Conservation (phyloP, 1,140 invertebrate genomes). For the Ruditapes philippinarum region DNA sequence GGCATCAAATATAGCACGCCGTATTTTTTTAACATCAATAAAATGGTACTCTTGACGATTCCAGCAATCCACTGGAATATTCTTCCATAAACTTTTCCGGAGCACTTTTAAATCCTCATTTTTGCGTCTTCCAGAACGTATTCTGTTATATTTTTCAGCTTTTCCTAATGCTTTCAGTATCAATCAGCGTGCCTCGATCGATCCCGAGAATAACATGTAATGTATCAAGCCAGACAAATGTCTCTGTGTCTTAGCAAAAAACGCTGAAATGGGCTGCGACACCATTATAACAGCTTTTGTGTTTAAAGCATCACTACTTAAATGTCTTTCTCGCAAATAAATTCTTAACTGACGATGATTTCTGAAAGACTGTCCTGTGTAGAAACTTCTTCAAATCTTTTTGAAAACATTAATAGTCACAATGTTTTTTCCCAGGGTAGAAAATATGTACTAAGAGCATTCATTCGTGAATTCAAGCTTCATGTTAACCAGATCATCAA, state of each 20-base stretch:
- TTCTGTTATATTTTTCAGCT: too few relatives aligned
- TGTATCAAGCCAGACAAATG: constrained; percentile 20
- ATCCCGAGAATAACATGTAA: neutral
- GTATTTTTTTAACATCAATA: too few relatives aligned
- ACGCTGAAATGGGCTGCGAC: neutral
- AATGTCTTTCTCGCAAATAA: constrained; percentile 15
- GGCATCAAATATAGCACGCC: too few relatives aligned
- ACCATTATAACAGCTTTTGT: constrained; percentile 26
- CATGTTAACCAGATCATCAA: neutral
- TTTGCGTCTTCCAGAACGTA: too few relatives aligned
- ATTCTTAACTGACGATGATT: neutral
- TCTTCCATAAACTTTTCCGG: too few relatives aligned
- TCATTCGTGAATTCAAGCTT: neutral
- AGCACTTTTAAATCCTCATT: too few relatives aligned
- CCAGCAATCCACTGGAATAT: too few relatives aligned
- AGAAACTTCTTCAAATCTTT: constrained; percentile 14
- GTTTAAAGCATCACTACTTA: neutral
- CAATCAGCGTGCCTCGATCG: neutral
- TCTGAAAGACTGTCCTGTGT: neutral
- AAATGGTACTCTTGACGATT: too few relatives aligned
- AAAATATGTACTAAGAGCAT: neutral
- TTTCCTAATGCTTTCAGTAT: neutral
- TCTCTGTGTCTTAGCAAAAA: constrained; percentile 29
- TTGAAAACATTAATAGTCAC: neutral
- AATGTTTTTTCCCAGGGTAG: neutral